Conservation (phyloP, 2,113 vertebrate genomes). For the Hippocampus mohnikei region DNA sequence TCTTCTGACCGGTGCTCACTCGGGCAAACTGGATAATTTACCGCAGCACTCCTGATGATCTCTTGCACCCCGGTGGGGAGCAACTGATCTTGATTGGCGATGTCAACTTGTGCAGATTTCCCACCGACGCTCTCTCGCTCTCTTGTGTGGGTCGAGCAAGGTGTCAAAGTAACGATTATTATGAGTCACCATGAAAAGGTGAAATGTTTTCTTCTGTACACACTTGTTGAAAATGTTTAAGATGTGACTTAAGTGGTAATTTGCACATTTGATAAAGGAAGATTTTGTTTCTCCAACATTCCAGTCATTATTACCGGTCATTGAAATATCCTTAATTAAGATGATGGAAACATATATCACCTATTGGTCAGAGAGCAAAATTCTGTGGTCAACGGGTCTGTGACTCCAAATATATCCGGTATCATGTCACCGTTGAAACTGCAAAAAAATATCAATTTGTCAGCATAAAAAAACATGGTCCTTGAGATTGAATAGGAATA, state of each 20-base stretch:
- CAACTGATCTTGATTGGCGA: no score
- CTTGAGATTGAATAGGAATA: background rate
- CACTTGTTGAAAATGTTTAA: background rate
- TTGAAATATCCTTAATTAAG: background rate
- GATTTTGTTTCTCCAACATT: no score
- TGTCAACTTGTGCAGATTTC: no score
- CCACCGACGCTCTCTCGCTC: no score
- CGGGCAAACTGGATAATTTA: no score
- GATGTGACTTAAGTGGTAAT: background rate
- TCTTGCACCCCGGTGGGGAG: no score
- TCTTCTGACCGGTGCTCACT: no score
- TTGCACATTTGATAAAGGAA: no score
- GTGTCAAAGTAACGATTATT: background rate
- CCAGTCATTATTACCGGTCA: background rate
- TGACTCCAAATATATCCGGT: slow-evolving; percentile 88
- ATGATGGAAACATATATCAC: slow-evolving; percentile 30
- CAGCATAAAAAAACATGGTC: background rate
- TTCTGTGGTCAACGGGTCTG: slow-evolving; percentile 59
- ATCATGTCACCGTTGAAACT: slow-evolving; percentile 96
- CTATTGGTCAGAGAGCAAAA: slow-evolving; percentile 78
- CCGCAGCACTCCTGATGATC: no score
- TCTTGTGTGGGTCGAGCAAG: background rate
- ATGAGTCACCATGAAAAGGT: background rate
- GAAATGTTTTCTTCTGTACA: background rate
- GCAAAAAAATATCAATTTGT: slow-evolving; percentile 20